Conservation (phyloP, 2,113 vertebrate genomes). For the Amphiprion ocellaris region DNA sequence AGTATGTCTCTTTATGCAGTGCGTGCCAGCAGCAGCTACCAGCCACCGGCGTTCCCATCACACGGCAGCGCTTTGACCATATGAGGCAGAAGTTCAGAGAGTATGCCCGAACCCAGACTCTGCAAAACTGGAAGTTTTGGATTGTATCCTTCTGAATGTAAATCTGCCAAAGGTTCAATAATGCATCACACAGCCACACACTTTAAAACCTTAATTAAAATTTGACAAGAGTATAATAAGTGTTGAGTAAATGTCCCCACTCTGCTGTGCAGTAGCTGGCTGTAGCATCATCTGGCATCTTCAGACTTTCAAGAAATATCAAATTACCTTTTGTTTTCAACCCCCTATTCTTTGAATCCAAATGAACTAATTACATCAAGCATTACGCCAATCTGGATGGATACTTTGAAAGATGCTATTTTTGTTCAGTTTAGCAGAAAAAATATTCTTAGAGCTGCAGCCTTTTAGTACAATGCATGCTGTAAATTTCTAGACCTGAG, state of each 20-base stretch:
- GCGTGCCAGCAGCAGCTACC: conserved; percentile 96
- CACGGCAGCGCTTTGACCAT: conserved; percentile 93
- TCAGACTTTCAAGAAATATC: conserved; percentile 20
- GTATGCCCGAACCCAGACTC: conserved; percentile 90
- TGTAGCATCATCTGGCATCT: conserved; percentile 9
- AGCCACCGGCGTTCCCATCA: conserved; percentile 95
- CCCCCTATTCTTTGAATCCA: conserved; percentile 12
- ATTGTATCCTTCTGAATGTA: conserved; percentile 90
- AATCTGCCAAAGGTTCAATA: not conserved
- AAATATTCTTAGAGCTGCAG: not conserved
- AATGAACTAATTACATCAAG: conserved; percentile 16
- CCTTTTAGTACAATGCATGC: not conserved
- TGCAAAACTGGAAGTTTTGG: conserved; percentile 99
- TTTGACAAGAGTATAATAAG: not conserved
- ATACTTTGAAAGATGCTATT: not conserved
- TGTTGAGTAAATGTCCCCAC: not conserved
- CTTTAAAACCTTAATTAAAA: not conserved
- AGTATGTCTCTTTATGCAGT: conserved; percentile 73
- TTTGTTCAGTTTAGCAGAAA: not conserved
- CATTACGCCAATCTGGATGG: not conserved
- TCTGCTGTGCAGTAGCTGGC: not conserved
- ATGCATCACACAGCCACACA: not conserved
- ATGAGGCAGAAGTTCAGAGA: conserved; percentile 95
- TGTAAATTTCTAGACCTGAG: no score
- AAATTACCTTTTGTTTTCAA: conserved; percentile 12